phyloP scores from a whole-genome alignment of 2,797 vertebrate species.

The Lepidocolaptes lacrymiger region DNA sequence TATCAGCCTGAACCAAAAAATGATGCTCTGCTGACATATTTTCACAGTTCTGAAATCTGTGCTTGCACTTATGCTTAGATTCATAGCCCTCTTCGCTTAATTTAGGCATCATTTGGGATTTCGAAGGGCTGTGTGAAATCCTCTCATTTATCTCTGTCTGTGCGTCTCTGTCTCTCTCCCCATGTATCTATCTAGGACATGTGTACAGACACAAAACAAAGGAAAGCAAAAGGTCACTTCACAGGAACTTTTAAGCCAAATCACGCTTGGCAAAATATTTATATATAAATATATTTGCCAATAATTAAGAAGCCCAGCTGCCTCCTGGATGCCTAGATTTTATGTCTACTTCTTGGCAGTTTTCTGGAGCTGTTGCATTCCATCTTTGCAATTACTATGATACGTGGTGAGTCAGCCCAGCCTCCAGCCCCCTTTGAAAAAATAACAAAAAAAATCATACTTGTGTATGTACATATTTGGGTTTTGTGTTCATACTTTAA shows the following conservation, averaged over 20 bases:
- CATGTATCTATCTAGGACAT: conserved; percentile 58
- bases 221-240: conserved; percentile 65
- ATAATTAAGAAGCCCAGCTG: conserved; percentile 67
- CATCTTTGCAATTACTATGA: conserved; percentile 37
- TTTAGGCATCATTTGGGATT: conserved; percentile 55
- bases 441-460: not conserved
- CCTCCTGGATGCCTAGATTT: conserved; percentile 20
- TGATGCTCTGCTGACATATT: conserved; percentile 71
- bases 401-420: not conserved
- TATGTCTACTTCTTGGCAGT: conserved; percentile 12
- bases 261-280: conserved; percentile 70
- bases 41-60: conserved; percentile 71
- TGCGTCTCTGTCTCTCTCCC: conserved; percentile 12
- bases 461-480: not conserved
- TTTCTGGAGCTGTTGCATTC: conserved; percentile 47
- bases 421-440: not conserved
- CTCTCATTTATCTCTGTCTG: conserved; percentile 37
- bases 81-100: conserved; percentile 50
- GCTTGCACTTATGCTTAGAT: conserved; percentile 60
- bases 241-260: conserved; percentile 60
- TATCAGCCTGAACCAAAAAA: conserved; percentile 70
- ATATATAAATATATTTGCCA: conserved; percentile 70
- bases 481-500: not conserved
- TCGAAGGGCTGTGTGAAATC: conserved; percentile 54
- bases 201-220: conserved; percentile 59